Evolutionary conservation across 30 jellyfish, hydroid and myxozoan genomes (phyloP).

Genomic region (Catostylus mosaicus): DNA sequence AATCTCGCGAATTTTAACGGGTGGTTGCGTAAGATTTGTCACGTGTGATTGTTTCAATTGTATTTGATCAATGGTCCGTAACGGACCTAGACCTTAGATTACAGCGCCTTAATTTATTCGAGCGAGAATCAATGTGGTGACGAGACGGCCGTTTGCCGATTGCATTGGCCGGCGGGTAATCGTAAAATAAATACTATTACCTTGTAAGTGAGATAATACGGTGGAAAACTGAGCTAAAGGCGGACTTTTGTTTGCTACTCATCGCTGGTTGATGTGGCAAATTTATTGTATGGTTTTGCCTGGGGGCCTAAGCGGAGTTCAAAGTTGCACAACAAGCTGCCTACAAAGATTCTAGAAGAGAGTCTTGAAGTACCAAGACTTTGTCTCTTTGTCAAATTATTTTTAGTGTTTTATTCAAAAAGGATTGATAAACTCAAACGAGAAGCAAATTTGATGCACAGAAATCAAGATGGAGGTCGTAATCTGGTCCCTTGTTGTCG

Average conservation of each 20-base stretch:
- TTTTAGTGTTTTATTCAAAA: neutral
- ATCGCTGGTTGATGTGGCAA: too few relatives aligned
- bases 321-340: neutral
- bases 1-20: neutral
- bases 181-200: too few relatives aligned
- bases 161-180: too few relatives aligned
- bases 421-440: neutral
- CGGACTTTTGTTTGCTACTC: too few relatives aligned
- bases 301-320: neutral
- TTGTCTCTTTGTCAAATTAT: too few relatives aligned
- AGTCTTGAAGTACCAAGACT: too few relatives aligned
- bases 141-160: too few relatives aligned
- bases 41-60: neutral
- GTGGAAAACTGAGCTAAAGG: too few relatives aligned
- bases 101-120: too few relatives aligned
- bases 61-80: slow-evolving; percentile 32
- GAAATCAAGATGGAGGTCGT: slow-evolving; percentile 37
- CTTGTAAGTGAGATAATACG: too few relatives aligned
- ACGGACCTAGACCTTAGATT: slow-evolving; percentile 39
- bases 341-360: neutral
- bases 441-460: neutral
- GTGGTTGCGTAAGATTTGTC: slow-evolving; percentile 6
- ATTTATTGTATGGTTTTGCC: too few relatives aligned
- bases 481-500: slow-evolving; percentile 55
- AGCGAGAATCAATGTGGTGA: neutral